Percentiles rank a stretch among this genome's conserved stretches.
phyloP scores from a whole-genome alignment of 2,888 invertebrate genomes.

The Tromatobia lineatoria region DNA sequence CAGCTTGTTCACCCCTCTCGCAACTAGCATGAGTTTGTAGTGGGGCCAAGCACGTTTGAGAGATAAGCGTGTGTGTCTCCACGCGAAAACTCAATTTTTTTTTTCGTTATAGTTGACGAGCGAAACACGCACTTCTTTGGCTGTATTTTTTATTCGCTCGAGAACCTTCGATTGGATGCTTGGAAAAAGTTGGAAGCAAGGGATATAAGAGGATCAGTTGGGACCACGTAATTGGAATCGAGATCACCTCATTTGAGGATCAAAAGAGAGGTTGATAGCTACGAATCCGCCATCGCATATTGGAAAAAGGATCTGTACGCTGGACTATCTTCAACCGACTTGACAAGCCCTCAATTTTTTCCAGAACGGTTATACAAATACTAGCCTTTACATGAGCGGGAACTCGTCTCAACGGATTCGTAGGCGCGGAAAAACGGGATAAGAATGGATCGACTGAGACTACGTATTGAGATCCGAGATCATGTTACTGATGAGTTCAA shows the following conservation, averaged over 20 bases:
- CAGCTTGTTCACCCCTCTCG: slow-evolving; percentile 24
- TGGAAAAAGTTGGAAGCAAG: not conserved
- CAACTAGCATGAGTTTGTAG: not conserved
- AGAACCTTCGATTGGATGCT: not conserved
- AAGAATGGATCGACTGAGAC: no score
- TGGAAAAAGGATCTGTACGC: slow-evolving; percentile 43
- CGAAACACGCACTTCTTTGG: slow-evolving; percentile 3
- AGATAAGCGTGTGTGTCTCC: slow-evolving; percentile 31
- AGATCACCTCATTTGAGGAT: slow-evolving; percentile 26
- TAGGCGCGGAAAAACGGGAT: no score
- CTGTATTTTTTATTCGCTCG: slow-evolving; percentile 3
- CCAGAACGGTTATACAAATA: no score
- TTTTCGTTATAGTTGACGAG: not conserved
- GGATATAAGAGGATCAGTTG: slow-evolving; percentile 5
- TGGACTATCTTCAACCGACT: not conserved
- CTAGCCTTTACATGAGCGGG: no score
- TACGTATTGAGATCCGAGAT: no score
- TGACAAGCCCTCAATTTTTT: no score
- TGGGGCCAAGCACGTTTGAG: slow-evolving; percentile 4
- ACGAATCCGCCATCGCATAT: not conserved
- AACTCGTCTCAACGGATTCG: no score
- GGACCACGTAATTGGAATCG: slow-evolving; percentile 26
- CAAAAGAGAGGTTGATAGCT: not conserved
- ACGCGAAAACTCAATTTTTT: slow-evolving; percentile 2
- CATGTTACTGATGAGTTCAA: no score